Base-by-base conservation (phyloP, 2,888 invertebrate genomes). In the Notodonta dromedarius region DNA sequence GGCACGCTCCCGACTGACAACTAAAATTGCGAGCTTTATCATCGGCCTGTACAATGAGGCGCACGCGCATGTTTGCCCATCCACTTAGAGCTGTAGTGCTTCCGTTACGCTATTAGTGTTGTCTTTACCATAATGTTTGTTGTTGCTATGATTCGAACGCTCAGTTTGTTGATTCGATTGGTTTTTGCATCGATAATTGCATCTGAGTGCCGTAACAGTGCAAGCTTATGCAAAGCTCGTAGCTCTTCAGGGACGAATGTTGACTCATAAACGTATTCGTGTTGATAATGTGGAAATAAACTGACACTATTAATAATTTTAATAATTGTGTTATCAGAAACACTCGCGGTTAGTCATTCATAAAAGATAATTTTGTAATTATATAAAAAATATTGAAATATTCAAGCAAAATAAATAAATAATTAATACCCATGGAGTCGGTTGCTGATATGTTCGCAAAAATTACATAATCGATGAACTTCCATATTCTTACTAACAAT, bases 1-100 rank as follows among this genome's bases (percentile, higher is more conserved):
- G 81, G 85, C 86, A 82, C 92, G 83, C 87, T 88, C 87, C 82
- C 83, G 80, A 92, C 92, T 91, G 87, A 77, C 85, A 77, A 69
- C 68, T 77, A 79, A 87, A 89, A 87, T 88, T 81, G 87, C 89
- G 90, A 91, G 90, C 90, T 90, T 90, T 90, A 90, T 90, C 90
- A 87, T 66, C 74, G 69, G 62, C 60, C 62, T 72, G 79, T 71
- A 74, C 68, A 70, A 70, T 73, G 61, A 75, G 69, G 83, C 86
- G 87, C 88, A 80, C 85, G 87, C 89, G 87, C 86, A 84, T 83
- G 82, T 82, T 82, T 82, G 76, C 84, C 73, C 82, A 76, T 78
- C 87, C 87, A 89, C 89, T 89, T 89, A 88, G 86, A 89, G 87
- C 85, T 82, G 77, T 82, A 79, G 79, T 84, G 87, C 90, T 90